These are phyloP conservation scores for Phortica variegata DNA, from an alignment of 1,140 invertebrate species.

Conservation along the genomic window DNA sequence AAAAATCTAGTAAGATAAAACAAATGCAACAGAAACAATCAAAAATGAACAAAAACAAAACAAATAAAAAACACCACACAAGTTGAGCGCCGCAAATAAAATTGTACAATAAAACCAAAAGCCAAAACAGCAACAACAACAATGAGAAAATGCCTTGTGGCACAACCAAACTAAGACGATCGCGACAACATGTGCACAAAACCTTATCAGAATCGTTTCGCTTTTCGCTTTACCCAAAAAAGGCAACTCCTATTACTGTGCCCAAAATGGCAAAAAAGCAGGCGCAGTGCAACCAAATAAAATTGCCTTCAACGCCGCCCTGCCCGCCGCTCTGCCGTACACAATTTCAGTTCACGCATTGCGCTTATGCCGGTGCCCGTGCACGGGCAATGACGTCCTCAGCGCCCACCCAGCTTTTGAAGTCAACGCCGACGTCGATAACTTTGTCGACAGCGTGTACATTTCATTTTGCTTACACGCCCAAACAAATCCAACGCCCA, in stretches of 20 bases:
- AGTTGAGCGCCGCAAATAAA: too few relatives aligned
- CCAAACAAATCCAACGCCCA: conserved; percentile 33
- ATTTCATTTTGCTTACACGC: conserved; percentile 41
- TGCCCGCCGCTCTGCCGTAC: too few relatives aligned
- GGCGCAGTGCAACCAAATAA: neutral
- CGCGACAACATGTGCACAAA: conserved; percentile 28
- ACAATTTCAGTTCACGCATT: too few relatives aligned
- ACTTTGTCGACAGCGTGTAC: conserved; percentile 23
- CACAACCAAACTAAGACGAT: too few relatives aligned
- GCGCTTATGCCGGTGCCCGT: conserved; percentile 15
- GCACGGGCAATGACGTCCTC: too few relatives aligned
- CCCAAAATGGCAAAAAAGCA: conserved; percentile 45
- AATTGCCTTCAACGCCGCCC: too few relatives aligned
- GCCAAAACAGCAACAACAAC: conserved; percentile 20
- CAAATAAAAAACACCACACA: conserved; percentile 16
- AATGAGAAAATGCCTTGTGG: too few relatives aligned
- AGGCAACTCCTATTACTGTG: conserved; percentile 52
- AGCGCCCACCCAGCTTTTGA: conserved; percentile 47
- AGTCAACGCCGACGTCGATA: too few relatives aligned
- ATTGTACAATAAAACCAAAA: too few relatives aligned
- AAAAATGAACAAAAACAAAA: conserved; percentile 6
- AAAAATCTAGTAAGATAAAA: conserved; percentile 7
- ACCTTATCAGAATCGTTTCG: conserved; percentile 49
- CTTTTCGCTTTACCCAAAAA: conserved; percentile 39
- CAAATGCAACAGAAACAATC: conserved; percentile 21